Base-by-base conservation (phyloP, 1,140 invertebrate species). In the Eriocheir sinensis region DNA sequence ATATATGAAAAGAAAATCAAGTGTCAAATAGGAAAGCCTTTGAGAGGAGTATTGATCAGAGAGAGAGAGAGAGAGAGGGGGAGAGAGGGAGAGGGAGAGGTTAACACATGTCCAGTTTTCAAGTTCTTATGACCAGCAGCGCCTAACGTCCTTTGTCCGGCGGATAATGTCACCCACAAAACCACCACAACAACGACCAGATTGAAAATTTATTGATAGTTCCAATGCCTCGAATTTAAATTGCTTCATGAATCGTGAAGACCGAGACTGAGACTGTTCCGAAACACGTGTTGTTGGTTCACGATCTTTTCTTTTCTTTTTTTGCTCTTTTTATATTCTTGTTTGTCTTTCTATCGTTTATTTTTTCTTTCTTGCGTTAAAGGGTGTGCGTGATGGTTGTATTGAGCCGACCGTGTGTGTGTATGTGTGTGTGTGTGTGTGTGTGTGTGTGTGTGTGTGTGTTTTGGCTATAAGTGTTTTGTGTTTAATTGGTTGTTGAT, bases 181-280 rank as follows among this genome's bases (percentile, higher is more conserved):
- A 34, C 2, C 89, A 72, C 44, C 89, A 90, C 44, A 60, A 90
- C 89, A 90, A 90, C 41, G 27, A 9, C 48, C 30, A 3, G 89
- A 90, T 90, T 90, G 89, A 90, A 90, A 90, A 90, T 90, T 90
- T 90, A 90, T 90, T 90, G 89, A 36, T 21, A 72, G 89, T 90
- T 72, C 89, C 38, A 90, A 40, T 90, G 48, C 1, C 44, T 72
- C 89, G 89, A 90, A 90, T 90, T 90, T 90, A 90, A 90, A 90
- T 90, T 90, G 89, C 89, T 72, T 90, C 89, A 90, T 90, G 89
- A 90, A 90, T 90, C 48, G 89, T 90, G 89, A 90, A 90, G 48
- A n/a, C 89, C 89, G 72, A 90, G 89, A 90, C 89, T 72, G 72
- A 90, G 89, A 90, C 89, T 72, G 53, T 90, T 90, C 89, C 12